phyloP scores from a whole-genome alignment of 2,113 vertebrate species.

The Litocranius walleri region DNA sequence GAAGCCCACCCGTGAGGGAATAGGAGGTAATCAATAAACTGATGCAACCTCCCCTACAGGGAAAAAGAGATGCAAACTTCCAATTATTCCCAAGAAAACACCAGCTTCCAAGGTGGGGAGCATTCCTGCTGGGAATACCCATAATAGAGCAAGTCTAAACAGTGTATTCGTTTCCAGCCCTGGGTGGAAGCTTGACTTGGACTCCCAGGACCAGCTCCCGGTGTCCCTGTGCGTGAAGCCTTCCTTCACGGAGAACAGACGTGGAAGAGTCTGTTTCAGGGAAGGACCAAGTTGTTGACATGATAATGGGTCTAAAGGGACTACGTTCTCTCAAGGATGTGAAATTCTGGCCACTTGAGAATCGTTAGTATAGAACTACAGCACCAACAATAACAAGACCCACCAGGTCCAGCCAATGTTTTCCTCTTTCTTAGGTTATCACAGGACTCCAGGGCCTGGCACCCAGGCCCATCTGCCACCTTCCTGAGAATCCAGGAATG shows the following conservation, averaged over 20 bases:
- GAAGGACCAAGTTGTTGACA: neutral
- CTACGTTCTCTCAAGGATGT: fast-evolving
- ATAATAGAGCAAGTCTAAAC: neutral
- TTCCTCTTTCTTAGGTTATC: fast-evolving
- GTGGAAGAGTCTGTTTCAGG: neutral
- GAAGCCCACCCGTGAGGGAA: neutral
- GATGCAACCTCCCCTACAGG: slow-evolving; percentile 36
- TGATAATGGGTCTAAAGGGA: neutral
- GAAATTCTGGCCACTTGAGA: neutral
- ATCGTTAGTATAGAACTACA: neutral
- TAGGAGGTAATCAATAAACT: neutral
- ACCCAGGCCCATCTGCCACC: fast-evolving
- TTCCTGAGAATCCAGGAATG: neutral
- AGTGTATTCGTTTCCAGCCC: fast-evolving
- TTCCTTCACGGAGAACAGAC: fast-evolving
- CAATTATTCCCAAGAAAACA: slow-evolving; percentile 23
- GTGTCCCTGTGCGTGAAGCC: neutral
- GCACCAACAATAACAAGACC: neutral
- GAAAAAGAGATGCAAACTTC: neutral
- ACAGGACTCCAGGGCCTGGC: neutral
- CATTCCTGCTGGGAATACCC: neutral
- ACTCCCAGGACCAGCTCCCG: fast-evolving
- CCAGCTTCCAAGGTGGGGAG: neutral
- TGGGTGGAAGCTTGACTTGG: fast-evolving
- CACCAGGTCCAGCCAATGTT: fast-evolving